phyloP scores from a whole-genome alignment of 2,797 vertebrate genomes.

The Coluber constrictor region DNA sequence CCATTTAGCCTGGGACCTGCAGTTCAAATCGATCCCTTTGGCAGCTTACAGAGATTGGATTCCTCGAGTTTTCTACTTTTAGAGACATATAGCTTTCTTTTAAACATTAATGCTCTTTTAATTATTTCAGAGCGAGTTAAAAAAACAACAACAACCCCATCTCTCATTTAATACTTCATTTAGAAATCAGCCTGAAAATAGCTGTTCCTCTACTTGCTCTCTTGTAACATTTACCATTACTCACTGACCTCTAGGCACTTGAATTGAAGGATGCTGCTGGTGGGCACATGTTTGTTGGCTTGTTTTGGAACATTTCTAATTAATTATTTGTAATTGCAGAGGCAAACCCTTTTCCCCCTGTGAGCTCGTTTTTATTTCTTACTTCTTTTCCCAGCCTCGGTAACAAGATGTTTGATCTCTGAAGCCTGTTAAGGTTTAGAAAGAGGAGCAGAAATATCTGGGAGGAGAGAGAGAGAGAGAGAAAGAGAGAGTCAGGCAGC shows the following conservation, averaged over 20 bases:
- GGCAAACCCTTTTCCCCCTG: neutral
- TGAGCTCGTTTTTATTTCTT: constrained; percentile 53
- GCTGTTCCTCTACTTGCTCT: neutral
- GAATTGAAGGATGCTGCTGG: constrained; percentile 32
- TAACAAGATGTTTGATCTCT: constrained; percentile 63
- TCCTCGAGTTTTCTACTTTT: neutral
- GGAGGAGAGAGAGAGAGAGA: too few relatives aligned
- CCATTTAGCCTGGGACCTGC: neutral
- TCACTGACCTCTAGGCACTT: constrained; percentile 39
- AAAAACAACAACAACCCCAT: constrained; percentile 37
- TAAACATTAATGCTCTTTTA: neutral
- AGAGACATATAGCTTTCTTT: neutral
- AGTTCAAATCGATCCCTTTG: neutral
- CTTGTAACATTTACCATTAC: constrained; percentile 9
- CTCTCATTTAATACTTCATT: constrained; percentile 36
- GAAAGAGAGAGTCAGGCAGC: constrained; percentile 35
- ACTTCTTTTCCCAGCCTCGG: constrained; percentile 44
- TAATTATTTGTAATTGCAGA: constrained; percentile 69
- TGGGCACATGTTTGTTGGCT: constrained; percentile 39
- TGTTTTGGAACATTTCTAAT: constrained; percentile 64
- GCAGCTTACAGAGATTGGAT: neutral
- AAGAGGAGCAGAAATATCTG: neutral
- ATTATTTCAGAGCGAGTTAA: constrained; percentile 20
- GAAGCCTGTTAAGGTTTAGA: constrained; percentile 39
- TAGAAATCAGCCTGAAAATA: neutral